These are phyloP conservation scores for Onychorhynchus coronatus DNA, from an alignment of 2,113 vertebrate genomes.

Conservation along the genomic window DNA sequence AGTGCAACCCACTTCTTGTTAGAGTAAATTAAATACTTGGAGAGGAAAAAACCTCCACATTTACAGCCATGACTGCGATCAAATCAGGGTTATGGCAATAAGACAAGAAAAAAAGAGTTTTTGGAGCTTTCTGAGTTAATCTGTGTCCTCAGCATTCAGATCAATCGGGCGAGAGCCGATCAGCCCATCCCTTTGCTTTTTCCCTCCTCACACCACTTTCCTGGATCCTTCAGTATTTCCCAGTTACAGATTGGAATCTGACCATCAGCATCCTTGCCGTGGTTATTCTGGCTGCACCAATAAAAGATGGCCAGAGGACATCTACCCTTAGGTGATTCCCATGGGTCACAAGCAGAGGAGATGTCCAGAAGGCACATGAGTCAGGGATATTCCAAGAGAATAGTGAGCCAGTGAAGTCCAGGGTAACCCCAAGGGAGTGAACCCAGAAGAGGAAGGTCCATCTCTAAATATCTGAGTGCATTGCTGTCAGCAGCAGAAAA, in stretches of 20 bases:
- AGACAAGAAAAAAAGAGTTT: neutral
- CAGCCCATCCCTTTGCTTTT: neutral
- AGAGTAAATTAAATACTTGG: neutral
- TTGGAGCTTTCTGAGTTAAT: neutral
- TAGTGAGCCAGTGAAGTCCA: neutral
- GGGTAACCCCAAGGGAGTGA: neutral
- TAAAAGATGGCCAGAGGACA: neutral
- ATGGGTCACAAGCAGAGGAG: neutral
- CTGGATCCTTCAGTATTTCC: neutral
- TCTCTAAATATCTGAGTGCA: neutral
- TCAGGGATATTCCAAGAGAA: neutral
- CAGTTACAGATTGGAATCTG: neutral
- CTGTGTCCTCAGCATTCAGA: neutral
- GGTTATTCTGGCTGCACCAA: neutral
- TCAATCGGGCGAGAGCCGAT: neutral
- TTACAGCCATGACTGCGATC: neutral
- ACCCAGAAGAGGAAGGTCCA: neutral
- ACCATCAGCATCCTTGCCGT: neutral
- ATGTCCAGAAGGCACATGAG: neutral
- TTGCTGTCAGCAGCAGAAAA: neutral
- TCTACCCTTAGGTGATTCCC: accelerated
- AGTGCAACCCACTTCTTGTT: neutral
- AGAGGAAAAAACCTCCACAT: neutral
- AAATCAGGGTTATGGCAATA: neutral
- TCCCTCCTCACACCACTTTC: neutral